Base-by-base conservation (phyloP, 1,140 invertebrate species). In the Zaprionus nigranus region DNA sequence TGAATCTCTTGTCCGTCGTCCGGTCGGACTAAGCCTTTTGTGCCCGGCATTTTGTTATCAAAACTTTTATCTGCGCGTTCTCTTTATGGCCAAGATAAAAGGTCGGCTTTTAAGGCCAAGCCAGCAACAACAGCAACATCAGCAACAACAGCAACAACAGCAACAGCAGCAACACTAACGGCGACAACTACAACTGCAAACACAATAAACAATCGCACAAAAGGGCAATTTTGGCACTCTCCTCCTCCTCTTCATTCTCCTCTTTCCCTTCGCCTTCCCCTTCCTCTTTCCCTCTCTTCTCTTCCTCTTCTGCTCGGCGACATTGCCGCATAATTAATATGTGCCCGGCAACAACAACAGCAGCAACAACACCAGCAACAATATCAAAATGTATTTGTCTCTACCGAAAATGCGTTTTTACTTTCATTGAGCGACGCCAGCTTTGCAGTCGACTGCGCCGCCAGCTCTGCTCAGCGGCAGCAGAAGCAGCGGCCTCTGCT, bases 391-490 rank as follows among this genome's bases (percentile, higher is more conserved):
- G 80, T 56, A 74, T 67, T 83, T 72, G 76, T 72, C 59, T 78
- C 58, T 59, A 75, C 80, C 84, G 74, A 86, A 85, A 88, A 87
- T 88, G 84, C 87, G 83, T 91, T 91, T 91, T 91, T 91, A 91
- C 83, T 91, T 91, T 91, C 88, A 84, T 91, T 91, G 82, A 79
- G 81, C 67, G 61, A 34, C 70, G 75, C 53, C 54, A 57, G 12
- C 66, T 62, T 51, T 71, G 63, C 40, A 7, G 49, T 46, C 71
- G 60, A 15, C 43, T 51, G 46, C n/a, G 40, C 40, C 6, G 40
- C 40, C 40, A 20, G 5, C 17, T 49, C 43, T 49, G 43, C 43
- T 20, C 7, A 28, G 20, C 65, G 40, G 30, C 46, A 68, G 59
- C 49, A 54, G 30, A 38, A 68, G 59, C 49, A 54, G 49, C 60